Evolutionary conservation across 2,888 invertebrate genomes (phyloP).

Genomic region (Gerosis bhagava): DNA sequence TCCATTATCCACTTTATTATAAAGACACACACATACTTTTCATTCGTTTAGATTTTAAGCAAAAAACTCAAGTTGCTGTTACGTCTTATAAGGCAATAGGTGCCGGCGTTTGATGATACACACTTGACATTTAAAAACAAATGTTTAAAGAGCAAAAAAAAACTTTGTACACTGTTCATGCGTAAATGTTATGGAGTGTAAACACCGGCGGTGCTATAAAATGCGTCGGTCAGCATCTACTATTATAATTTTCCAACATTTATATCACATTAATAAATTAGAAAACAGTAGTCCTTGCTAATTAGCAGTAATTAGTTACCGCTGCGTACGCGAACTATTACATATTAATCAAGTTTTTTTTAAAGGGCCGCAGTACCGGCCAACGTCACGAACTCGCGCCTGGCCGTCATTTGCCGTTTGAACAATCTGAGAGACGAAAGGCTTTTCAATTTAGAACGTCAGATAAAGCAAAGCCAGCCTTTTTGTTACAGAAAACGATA

Average conservation of each 20-base stretch:
- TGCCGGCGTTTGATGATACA: no score
- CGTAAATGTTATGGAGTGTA: neutral
- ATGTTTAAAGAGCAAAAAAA: no score
- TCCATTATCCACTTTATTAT: no score
- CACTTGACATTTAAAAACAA: no score
- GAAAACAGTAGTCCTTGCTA: neutral
- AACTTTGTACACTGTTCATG: no score
- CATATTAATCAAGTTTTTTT: constrained; percentile 20
- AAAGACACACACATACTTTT: no score
- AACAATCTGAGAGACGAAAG: constrained; percentile 25
- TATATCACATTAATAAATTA: constrained; percentile 15
- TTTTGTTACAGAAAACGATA: constrained; percentile 28
- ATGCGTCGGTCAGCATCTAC: constrained; percentile 5
- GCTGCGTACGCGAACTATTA: constrained; percentile 18
- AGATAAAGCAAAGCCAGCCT: constrained; percentile 28
- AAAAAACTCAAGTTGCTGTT: no score
- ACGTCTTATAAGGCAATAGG: no score
- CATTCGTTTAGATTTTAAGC: no score
- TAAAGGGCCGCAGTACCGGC: constrained; percentile 2
- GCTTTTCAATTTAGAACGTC: constrained; percentile 27
- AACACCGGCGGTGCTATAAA: neutral
- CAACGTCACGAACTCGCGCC: constrained; percentile 17
- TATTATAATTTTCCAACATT: constrained; percentile 9
- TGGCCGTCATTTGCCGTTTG: constrained; percentile 26
- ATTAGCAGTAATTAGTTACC: constrained; percentile 14